These are phyloP conservation scores for Lateolabrax maculatus DNA, from an alignment of 2,797 vertebrate species.

Conservation along the genomic window DNA sequence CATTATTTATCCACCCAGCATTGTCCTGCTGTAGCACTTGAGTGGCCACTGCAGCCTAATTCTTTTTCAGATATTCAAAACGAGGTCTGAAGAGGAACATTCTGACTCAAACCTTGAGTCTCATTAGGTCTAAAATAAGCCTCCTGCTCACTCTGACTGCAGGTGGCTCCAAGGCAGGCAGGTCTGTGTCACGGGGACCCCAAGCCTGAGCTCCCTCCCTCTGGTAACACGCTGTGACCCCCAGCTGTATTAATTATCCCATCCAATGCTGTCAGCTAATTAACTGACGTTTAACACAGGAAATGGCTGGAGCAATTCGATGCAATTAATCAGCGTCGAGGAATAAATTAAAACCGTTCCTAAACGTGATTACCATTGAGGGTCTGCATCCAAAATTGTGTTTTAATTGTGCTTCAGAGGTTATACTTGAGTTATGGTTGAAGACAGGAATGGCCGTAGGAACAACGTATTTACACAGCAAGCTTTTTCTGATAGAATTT, in stretches of 20 bases:
- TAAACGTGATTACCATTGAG: constrained; percentile 74
- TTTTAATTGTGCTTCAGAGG: constrained; percentile 69
- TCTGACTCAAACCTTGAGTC: constrained; percentile 29
- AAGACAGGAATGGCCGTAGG: constrained; percentile 38
- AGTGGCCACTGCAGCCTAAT: constrained; percentile 10
- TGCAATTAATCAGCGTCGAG: constrained; percentile 82
- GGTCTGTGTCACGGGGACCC: constrained; percentile 53
- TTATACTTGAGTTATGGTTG: constrained; percentile 42
- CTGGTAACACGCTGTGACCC: constrained; percentile 66
- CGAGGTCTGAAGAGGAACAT: constrained; percentile 18
- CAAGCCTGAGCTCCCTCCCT: constrained; percentile 36
- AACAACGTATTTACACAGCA: constrained; percentile 31
- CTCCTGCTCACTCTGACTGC: constrained; percentile 25
- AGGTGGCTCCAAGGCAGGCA: constrained; percentile 50
- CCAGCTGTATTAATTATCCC: constrained; percentile 84
- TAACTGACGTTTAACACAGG: constrained; percentile 84
- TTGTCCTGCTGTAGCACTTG: constrained; percentile 14
- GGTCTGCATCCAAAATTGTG: constrained; percentile 68
- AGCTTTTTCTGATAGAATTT: constrained; percentile 27
- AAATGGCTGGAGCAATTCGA: constrained; percentile 78
- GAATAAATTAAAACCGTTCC: constrained; percentile 77
- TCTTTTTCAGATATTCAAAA: constrained; percentile 42
- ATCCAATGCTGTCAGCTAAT: constrained; percentile 84
- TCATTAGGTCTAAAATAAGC: constrained; percentile 51
- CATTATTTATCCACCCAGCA: constrained; percentile 52